Conservation (phyloP, 2,888 invertebrate genomes). For the Andricus curvator region DNA sequence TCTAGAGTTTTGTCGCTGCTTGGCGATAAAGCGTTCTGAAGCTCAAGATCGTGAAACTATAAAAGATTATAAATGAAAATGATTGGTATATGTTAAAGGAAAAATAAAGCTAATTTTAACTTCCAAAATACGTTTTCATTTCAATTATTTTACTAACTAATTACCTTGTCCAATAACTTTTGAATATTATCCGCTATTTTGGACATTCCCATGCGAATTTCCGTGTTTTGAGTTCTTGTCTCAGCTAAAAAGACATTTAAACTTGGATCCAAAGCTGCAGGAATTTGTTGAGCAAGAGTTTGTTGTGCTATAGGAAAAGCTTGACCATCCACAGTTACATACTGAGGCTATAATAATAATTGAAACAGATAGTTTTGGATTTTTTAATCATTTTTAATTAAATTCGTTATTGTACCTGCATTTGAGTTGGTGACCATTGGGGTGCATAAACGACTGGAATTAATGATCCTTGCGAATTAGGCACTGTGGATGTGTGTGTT, state of each 20-base stretch:
- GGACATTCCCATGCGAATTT: slow-evolving; percentile 83
- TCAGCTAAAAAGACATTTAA: slow-evolving; percentile 82
- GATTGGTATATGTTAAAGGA: neutral
- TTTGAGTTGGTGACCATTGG: slow-evolving; percentile 58
- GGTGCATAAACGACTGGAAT: slow-evolving; percentile 51
- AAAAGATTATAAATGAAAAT: slow-evolving; percentile 34
- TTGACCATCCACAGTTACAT: slow-evolving; percentile 67
- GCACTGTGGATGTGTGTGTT: slow-evolving; percentile 25
- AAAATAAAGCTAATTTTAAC: neutral
- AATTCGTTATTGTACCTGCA: slow-evolving; percentile 54
- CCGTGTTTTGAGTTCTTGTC: slow-evolving; percentile 83
- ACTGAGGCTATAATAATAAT: slow-evolving; percentile 60
- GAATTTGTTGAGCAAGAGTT: slow-evolving; percentile 61
- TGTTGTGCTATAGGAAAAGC: slow-evolving; percentile 64
- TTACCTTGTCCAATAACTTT: slow-evolving; percentile 80
- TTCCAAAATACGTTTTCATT: too few species aligned
- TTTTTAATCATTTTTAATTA: slow-evolving; percentile 24
- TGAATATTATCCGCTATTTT: slow-evolving; percentile 84
- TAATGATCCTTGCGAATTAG: slow-evolving; percentile 55
- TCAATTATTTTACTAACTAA: neutral
- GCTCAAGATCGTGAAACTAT: slow-evolving; percentile 70
- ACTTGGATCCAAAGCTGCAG: slow-evolving; percentile 75
- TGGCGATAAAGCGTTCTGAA: slow-evolving; percentile 69
- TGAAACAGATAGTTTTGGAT: neutral
- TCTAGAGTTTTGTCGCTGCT: slow-evolving; percentile 63